These are phyloP conservation scores for Chaetophractus vellerosus DNA, from an alignment of 2,797 vertebrate genomes.

Conservation along the genomic window DNA sequence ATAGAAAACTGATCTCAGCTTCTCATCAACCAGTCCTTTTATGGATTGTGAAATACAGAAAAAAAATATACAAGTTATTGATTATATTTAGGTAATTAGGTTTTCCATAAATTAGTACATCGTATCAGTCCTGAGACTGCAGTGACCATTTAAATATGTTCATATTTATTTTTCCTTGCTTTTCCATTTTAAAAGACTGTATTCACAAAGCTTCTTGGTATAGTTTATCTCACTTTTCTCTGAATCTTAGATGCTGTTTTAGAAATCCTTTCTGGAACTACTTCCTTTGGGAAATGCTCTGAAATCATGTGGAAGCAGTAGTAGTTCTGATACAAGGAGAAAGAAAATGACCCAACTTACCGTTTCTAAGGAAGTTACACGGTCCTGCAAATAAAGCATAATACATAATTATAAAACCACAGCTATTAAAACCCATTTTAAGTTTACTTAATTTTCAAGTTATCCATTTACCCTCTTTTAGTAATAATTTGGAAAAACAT, in stretches of 20 bases:
- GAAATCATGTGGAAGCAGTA: constrained; percentile 73
- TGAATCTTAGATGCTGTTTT: constrained; percentile 65
- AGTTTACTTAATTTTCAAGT: constrained; percentile 32
- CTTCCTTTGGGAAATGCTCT: constrained; percentile 51
- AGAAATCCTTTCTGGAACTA: constrained; percentile 68
- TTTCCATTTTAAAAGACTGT: constrained; percentile 48
- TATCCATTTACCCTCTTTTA: constrained; percentile 32
- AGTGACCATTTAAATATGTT: constrained; percentile 34
- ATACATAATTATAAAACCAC: constrained; percentile 79
- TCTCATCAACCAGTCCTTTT: not conserved
- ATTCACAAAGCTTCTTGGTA: constrained; percentile 72
- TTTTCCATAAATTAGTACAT: not conserved
- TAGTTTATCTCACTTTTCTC: constrained; percentile 61
- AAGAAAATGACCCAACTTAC: constrained; percentile 90
- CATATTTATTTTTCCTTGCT: constrained; percentile 8
- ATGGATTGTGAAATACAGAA: constrained; percentile 4
- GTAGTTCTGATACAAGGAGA: constrained; percentile 75
- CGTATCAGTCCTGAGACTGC: not conserved
- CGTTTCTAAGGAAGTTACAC: constrained; percentile 93
- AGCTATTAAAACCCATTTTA: constrained; percentile 48
- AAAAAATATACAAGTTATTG: not conserved
- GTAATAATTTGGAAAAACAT: constrained; percentile 27
- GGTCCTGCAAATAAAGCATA: constrained; percentile 93
- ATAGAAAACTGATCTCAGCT: not conserved
- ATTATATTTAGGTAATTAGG: not conserved